Percentiles rank a stretch among this genome's conserved stretches.
Conservation (phyloP, 2,797 vertebrate species). For the Leptodactylus fallax region DNA sequence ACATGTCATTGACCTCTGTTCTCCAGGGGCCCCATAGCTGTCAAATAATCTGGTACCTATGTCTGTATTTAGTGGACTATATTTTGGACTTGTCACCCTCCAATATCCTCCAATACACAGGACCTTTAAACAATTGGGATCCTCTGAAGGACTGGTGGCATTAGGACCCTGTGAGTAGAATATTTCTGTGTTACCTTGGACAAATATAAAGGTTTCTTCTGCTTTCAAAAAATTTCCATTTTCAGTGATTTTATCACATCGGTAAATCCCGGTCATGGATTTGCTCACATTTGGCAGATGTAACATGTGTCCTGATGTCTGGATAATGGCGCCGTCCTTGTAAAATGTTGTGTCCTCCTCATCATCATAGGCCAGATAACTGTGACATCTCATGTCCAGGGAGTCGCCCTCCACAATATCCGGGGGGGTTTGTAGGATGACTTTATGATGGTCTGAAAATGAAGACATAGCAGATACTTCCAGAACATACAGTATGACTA, state of each 20-base stretch:
- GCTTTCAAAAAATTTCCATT: too few relatives aligned
- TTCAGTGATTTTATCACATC: not conserved
- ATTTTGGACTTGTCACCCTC: too few relatives aligned
- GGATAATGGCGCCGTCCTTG: not conserved
- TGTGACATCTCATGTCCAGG: constrained; percentile 12
- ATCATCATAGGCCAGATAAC: not conserved
- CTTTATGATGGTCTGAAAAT: not conserved
- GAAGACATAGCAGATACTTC: not conserved
- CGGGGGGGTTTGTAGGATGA: not conserved
- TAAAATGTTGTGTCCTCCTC: not conserved
- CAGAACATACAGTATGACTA: not conserved
- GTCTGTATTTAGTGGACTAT: too few relatives aligned
- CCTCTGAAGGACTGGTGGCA: too few relatives aligned
- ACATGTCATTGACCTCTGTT: too few relatives aligned
- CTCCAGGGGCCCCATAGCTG: too few relatives aligned
- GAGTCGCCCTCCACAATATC: not conserved
- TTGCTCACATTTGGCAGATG: not conserved
- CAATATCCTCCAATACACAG: too few relatives aligned
- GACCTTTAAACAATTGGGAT: too few relatives aligned
- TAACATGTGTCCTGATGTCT: not conserved
- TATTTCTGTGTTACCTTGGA: not conserved
- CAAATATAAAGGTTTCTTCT: not conserved
- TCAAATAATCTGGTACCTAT: too few relatives aligned
- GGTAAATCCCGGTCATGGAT: not conserved
- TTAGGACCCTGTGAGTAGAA: not conserved